Conservation (phyloP, 2,888 invertebrate species). For the Drosophila seclusa region DNA sequence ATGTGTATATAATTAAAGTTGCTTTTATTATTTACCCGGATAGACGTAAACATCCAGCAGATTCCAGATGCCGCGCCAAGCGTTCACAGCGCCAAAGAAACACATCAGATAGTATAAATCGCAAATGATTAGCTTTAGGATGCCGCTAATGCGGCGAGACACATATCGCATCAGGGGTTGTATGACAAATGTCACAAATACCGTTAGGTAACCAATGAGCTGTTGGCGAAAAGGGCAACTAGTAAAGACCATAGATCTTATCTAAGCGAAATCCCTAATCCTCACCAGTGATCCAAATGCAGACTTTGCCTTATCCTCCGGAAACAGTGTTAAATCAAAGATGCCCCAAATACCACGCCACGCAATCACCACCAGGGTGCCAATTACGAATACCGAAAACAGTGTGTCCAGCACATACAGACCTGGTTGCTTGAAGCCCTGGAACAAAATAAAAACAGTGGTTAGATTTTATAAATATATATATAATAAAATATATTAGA, state of each 20-base stretch:
- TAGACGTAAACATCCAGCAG: slow-evolving; percentile 91
- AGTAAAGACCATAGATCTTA: neutral
- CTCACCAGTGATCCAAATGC: slow-evolving; percentile 93
- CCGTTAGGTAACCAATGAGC: slow-evolving; percentile 90
- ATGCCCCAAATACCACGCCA: slow-evolving; percentile 95
- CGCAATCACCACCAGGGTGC: slow-evolving; percentile 93
- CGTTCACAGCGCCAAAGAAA: slow-evolving; percentile 93
- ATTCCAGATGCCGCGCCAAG: slow-evolving; percentile 95
- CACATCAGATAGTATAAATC: slow-evolving; percentile 92
- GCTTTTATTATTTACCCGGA: slow-evolving; percentile 86
- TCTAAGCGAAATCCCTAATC: too few relatives aligned
- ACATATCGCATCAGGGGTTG: slow-evolving; percentile 91
- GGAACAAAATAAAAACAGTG: slow-evolving; percentile 39
- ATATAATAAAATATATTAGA: too few relatives aligned
- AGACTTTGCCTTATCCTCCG: slow-evolving; percentile 88
- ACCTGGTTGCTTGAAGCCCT: slow-evolving; percentile 90
- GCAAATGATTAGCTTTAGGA: slow-evolving; percentile 89
- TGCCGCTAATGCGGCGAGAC: slow-evolving; percentile 89
- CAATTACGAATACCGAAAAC: slow-evolving; percentile 93
- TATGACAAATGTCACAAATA: slow-evolving; percentile 89
- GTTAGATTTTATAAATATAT: too few relatives aligned
- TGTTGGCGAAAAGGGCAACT: slow-evolving; percentile 29
- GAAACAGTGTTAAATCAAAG: slow-evolving; percentile 92
- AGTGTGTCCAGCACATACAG: slow-evolving; percentile 93
- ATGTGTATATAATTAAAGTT: neutral